Base-by-base conservation (phyloP, 2,888 invertebrate species). In the Euspilapteryx auroguttella region DNA sequence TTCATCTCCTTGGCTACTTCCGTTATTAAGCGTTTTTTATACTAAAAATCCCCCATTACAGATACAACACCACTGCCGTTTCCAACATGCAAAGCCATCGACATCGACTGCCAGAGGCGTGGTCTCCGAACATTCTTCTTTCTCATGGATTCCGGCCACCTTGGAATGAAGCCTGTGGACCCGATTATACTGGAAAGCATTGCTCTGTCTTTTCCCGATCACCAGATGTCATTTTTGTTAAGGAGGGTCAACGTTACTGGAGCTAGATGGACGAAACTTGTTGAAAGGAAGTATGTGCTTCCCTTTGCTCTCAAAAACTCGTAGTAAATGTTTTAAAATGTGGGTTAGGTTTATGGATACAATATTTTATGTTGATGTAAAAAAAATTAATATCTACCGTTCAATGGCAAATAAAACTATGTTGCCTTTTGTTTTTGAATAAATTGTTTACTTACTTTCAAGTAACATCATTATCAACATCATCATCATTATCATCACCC, bases 81-180 rank as follows among this genome's bases (percentile, higher is more conserved):
- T 34, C 73, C 73, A 2, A 29, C 56, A 12, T 73, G 73, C 39
- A 43, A 45, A 32, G 63, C 62, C 2, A 55, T 62, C 32, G 45
- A 66, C 37, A 42, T 73, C 29, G 57, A 58, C 31, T 75, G 73
- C 39, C 52, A 71, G 1, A 49, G 68, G 11, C 57, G 66, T 2
- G 63, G 68, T 2, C 34, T 73, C 6, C 45, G 73, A 11, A 68
- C 71, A 2, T 73, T 73, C 48, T 62, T 73, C 40, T 59, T 66
- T 34, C 48, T 73, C 15, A 73, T 73, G 73, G 61, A 71, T 31
- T 39, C 53, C 0, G 53, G 54, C 3, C 47, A 64, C 36, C 41
- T 59, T 14, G 68, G 63, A 12, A 73, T 73, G 73, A 50, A 49
- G 36, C 42, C 57, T 2, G 41, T 69, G 3, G 73, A 73, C 36